phyloP scores from a whole-genome alignment of 2,888 invertebrate genomes.

The Nipponacmea schrenckii region DNA sequence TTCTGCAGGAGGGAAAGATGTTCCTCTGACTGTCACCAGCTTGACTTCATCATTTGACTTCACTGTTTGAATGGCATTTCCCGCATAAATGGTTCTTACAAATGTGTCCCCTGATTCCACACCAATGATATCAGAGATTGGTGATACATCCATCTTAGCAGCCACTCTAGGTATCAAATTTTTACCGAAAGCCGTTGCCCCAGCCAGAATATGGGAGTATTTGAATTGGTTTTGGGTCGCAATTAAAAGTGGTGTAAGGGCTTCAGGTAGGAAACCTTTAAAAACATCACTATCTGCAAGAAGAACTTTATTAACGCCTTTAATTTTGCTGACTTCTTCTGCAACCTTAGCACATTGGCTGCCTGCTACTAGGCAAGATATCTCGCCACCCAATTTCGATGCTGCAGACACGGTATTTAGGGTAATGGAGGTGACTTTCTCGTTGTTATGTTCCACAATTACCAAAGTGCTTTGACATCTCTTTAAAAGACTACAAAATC shows the following conservation, averaged over 20 bases:
- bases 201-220: slow-evolving; percentile 93
- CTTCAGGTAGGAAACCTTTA: slow-evolving; percentile 90
- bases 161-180: slow-evolving; percentile 80
- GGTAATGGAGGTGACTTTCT: slow-evolving; percentile 83
- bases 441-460: slow-evolving; percentile 95
- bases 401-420: slow-evolving; percentile 93
- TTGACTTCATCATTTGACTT: slow-evolving; percentile 89
- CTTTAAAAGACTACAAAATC: slow-evolving; percentile 21
- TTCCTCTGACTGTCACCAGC: slow-evolving; percentile 86
- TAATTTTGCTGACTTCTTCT: slow-evolving; percentile 83
- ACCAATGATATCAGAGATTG: slow-evolving; percentile 92
- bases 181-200: slow-evolving; percentile 94
- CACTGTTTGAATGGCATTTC: slow-evolving; percentile 92
- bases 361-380: slow-evolving; percentile 91
- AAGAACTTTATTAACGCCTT: slow-evolving; percentile 86
- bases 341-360: slow-evolving; percentile 87
- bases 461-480: slow-evolving; percentile 82
- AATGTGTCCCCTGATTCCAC: slow-evolving; percentile 93
- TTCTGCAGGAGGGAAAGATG: slow-evolving; percentile 85
- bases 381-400: slow-evolving; percentile 89
- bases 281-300: slow-evolving; percentile 91
- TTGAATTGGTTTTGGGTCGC: slow-evolving; percentile 93
- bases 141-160: slow-evolving; percentile 95
- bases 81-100: slow-evolving; percentile 95
- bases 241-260: slow-evolving; percentile 85